phyloP scores from a whole-genome alignment of 1,140 invertebrate genomes.

The Rhyacophila brunnea region DNA sequence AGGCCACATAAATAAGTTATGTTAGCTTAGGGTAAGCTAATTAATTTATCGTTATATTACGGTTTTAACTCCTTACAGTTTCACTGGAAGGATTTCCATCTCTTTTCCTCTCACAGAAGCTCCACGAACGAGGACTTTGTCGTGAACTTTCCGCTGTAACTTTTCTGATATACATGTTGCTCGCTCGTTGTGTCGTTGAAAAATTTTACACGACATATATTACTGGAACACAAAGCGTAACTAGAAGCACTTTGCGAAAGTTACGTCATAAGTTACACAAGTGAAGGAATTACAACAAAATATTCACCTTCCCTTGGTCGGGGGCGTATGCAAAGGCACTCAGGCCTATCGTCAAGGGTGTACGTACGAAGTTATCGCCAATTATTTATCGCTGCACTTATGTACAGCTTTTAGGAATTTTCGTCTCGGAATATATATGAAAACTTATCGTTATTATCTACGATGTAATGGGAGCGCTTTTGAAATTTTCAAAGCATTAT shows the following conservation, averaged over 20 bases:
- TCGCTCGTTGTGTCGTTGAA: constrained; percentile 28
- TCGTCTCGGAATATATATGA: too few species aligned
- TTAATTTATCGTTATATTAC: too few species aligned
- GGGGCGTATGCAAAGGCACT: constrained; percentile 29
- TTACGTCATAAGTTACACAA: constrained; percentile 33
- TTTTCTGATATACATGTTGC: constrained; percentile 29
- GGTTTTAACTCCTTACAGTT: too few species aligned
- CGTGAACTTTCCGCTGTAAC: constrained; percentile 23
- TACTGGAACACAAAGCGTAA: constrained; percentile 32
- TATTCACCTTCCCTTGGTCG: constrained; percentile 21
- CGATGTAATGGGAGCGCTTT: too few species aligned
- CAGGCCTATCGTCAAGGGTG: constrained; percentile 25
- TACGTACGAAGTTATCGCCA: not conserved
- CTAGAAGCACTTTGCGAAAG: constrained; percentile 31
- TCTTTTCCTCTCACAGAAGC: too few species aligned
- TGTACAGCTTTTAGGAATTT: too few species aligned
- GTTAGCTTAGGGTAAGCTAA: too few species aligned
- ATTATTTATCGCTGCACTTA: too few species aligned
- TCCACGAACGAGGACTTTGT: constrained; percentile 12
- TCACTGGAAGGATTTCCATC: too few species aligned
- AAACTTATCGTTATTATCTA: too few species aligned
- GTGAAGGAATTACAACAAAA: constrained; percentile 33
- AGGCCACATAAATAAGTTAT: too few species aligned
- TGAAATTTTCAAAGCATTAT: too few species aligned
- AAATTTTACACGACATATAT: constrained; percentile 34